phyloP scores from a whole-genome alignment of 2,888 invertebrate species.

The Drosophila eohydei region DNA sequence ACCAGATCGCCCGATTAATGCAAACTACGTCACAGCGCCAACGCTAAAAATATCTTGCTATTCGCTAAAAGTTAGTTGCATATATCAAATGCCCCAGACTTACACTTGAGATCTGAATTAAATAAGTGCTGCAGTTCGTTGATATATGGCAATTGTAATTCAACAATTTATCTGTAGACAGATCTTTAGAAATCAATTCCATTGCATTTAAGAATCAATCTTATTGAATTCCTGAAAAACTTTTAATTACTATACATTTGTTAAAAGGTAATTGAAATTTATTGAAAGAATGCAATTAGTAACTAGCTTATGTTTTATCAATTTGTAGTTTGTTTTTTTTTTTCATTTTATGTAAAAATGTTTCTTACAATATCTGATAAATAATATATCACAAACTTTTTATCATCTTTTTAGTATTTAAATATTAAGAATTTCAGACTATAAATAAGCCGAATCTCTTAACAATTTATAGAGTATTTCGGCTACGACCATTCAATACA shows the following conservation, averaged over 20 bases:
- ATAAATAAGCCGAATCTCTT: background rate
- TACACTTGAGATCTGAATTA: background rate
- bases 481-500: too few relatives aligned
- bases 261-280: background rate
- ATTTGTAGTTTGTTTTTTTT: too few relatives aligned
- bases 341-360: too few relatives aligned
- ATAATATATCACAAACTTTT: too few relatives aligned
- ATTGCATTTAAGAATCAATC: background rate
- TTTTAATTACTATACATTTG: background rate
- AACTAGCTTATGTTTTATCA: background rate
- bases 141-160: background rate
- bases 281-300: background rate
- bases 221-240: background rate
- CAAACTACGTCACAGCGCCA: slow-evolving; percentile 36
- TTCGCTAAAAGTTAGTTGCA: background rate
- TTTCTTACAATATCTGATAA: too few relatives aligned
- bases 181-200: background rate
- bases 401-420: too few relatives aligned
- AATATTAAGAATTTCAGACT: too few relatives aligned
- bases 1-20: slow-evolving; percentile 33
- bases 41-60: slow-evolving; percentile 3
- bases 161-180: background rate
- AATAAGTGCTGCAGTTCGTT: background rate
- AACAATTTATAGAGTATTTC: background rate
- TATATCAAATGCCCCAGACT: background rate